Conservation (phyloP, 2,888 invertebrate genomes). For the Dolichopus griseipennis region DNA sequence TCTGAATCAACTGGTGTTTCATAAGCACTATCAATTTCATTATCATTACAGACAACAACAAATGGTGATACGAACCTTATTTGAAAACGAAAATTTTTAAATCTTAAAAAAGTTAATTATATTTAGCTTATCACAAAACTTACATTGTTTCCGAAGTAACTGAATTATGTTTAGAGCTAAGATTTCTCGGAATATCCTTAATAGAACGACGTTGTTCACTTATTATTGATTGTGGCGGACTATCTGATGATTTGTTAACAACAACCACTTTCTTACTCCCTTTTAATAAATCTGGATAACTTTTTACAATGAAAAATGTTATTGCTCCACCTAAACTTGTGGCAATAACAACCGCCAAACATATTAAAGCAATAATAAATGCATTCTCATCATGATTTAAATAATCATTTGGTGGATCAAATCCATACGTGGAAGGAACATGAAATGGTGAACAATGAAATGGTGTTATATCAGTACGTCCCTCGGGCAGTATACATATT, state of each 20-base stretch:
- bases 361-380: constrained; percentile 32
- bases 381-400: constrained; percentile 28
- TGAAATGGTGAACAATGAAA: constrained; percentile 34
- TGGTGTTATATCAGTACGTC: constrained; percentile 29
- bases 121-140: no score
- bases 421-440: constrained; percentile 28
- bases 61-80: not conserved
- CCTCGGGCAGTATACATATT: constrained; percentile 31
- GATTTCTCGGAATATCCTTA: no score
- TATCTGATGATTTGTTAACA: constrained; percentile 30
- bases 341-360: constrained; percentile 31
- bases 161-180: no score
- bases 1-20: constrained; percentile 8
- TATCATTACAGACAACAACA: not conserved
- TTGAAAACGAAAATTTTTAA: no score
- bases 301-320: constrained; percentile 32
- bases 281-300: constrained; percentile 33
- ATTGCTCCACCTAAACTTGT: constrained; percentile 29
- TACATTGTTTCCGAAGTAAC: no score
- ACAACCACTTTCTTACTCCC: constrained; percentile 35
- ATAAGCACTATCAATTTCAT: constrained; percentile 7
- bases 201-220: no score
- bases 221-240: constrained; percentile 7
- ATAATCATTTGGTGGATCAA: not conserved
- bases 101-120: no score